Conservation (phyloP, 2,113 vertebrate genomes). For the Clarias macrocephalus region DNA sequence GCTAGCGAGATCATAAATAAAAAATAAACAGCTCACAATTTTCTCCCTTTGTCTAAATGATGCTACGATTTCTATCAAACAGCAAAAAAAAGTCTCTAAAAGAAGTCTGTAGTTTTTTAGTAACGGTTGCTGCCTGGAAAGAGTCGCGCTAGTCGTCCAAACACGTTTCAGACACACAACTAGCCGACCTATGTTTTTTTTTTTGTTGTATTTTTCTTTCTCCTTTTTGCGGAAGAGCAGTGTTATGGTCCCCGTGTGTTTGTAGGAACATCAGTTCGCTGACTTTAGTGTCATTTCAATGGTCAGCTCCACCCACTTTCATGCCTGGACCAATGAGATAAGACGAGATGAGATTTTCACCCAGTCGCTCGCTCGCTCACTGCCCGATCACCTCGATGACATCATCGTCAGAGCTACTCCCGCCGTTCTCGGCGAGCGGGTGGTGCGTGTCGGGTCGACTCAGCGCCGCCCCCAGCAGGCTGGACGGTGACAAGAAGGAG, state of each 20-base stretch:
- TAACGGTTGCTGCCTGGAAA: conserved; percentile 55
- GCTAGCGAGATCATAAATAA: conserved; percentile 65
- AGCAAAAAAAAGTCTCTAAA: conserved; percentile 62
- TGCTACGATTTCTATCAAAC: conserved; percentile 73
- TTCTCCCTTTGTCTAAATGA: conserved; percentile 61
- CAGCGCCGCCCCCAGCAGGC: conserved; percentile 86
- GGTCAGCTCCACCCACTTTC: conserved; percentile 59
- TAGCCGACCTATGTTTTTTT: not conserved
- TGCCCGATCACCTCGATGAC: conserved; percentile 97
- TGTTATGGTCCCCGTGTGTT: conserved; percentile 41
- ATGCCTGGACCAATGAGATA: conserved; percentile 40
- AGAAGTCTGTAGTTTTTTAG: conserved; percentile 45
- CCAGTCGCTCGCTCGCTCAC: conserved; percentile 61
- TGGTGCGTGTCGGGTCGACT: conserved; percentile 78
- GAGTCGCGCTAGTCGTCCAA: not conserved
- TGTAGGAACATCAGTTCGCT: not conserved
- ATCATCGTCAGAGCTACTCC: conserved; percentile 94
- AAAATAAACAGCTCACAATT: conserved; percentile 52
- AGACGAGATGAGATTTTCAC: too few relatives aligned
- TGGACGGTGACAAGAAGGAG: conserved; percentile 82
- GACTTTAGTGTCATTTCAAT: conserved; percentile 58
- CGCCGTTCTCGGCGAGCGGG: conserved; percentile 80
- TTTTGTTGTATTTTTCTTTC: accelerated
- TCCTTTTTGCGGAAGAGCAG: conserved; percentile 39
- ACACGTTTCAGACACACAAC: not conserved